Conservation (phyloP, 2,888 invertebrate genomes). For the Drosophila infuscata region DNA sequence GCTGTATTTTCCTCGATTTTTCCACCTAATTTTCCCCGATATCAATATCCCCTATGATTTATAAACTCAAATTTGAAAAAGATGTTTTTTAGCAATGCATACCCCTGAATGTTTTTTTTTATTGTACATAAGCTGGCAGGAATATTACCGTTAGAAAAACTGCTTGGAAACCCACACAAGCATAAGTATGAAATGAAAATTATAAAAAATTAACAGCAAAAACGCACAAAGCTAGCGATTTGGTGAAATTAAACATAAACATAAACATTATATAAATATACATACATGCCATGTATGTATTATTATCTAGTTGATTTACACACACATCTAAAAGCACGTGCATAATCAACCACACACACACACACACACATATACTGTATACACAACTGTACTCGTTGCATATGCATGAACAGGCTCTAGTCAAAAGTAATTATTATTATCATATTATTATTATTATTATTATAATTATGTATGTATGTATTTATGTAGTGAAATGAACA, state of each 20-base stretch:
- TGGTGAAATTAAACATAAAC: conserved; percentile 71
- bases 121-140: conserved; percentile 56
- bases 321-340: conserved; percentile 19
- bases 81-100: conserved; percentile 35
- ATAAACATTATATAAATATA: conserved; percentile 37
- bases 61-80: conserved; percentile 37
- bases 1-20: conserved; percentile 36
- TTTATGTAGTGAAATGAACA: conserved; percentile 74
- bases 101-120: conserved; percentile 26
- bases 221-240: conserved; percentile 79
- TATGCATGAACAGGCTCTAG: conserved; percentile 31
- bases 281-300: conserved; percentile 30
- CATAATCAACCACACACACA: conserved; percentile 31
- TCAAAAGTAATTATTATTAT: conserved; percentile 62
- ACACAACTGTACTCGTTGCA: conserved; percentile 42
- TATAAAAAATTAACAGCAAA: conserved; percentile 15
- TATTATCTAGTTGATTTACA: conserved; percentile 29
- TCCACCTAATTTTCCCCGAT: conserved; percentile 6
- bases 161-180: conserved; percentile 22
- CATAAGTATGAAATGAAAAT: conserved; percentile 14
- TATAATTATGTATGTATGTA: conserved; percentile 71
- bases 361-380: conserved; percentile 23
- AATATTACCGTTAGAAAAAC: conserved; percentile 22
- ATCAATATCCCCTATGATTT: conserved; percentile 8
- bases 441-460: conserved; percentile 58